A percentile compares a stretch with the other conserved stretches of the same genome.
Conservation (phyloP, 92 coral and sea anemone species). For the Zoanthus sansibaricus region DNA sequence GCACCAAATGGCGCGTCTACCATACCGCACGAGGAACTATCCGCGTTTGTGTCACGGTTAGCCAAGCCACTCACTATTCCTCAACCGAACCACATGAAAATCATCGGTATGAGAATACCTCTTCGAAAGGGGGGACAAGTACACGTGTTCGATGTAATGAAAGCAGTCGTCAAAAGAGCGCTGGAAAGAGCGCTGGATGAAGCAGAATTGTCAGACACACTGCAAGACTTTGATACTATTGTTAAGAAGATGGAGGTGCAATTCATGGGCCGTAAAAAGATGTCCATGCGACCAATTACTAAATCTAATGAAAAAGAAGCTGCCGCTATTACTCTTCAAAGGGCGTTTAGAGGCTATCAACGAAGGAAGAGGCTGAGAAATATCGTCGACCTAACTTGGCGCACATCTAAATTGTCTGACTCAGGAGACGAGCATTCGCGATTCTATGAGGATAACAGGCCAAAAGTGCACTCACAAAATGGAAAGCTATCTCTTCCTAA, state of each 20-base stretch:
- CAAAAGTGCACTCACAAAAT: background rate
- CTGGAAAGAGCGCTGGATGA: constrained; percentile 80
- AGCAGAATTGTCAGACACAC: constrained; percentile 75
- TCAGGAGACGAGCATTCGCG: background rate
- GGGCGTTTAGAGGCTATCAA: constrained; percentile 23
- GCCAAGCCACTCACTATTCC: constrained; percentile 85
- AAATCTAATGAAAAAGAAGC: constrained; percentile 1
- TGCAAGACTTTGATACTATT: constrained; percentile 76
- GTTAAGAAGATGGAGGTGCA: constrained; percentile 82
- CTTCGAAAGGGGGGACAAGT: constrained; percentile 81
- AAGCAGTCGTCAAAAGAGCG: constrained; percentile 79
- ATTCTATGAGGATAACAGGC: background rate
- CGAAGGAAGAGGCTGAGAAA: background rate
- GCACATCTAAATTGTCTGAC: background rate
- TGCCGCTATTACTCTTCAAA: constrained; percentile 21
- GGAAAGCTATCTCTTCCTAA: background rate
- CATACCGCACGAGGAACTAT: constrained; percentile 76
- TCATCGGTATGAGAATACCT: constrained; percentile 80
- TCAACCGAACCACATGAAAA: constrained; percentile 73
- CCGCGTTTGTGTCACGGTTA: constrained; percentile 76
- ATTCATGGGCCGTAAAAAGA: constrained; percentile 45
- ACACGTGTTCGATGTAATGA: constrained; percentile 89
- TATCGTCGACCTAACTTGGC: background rate
- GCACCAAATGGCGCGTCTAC: constrained; percentile 84
- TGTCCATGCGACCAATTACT: background rate